A percentile compares a stretch with the other conserved stretches of the same genome.
Evolutionary conservation across 2,888 invertebrate species (phyloP).

Genomic region (Siphonodentalium dalli): DNA sequence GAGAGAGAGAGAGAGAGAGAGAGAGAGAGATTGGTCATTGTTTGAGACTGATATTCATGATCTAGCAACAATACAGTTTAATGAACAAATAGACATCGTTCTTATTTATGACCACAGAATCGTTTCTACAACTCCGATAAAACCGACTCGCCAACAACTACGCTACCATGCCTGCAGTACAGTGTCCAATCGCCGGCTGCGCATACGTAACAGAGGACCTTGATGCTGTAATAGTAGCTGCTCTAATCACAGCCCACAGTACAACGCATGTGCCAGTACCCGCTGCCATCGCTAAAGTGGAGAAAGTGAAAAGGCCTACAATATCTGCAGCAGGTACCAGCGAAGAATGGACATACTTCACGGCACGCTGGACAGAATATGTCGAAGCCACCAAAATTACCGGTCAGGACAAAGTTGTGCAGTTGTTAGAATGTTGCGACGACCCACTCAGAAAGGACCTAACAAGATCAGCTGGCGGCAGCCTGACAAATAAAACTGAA

Average conservation of each 20-base stretch:
- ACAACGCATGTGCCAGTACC: neutral
- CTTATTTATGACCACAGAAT: constrained; percentile 23
- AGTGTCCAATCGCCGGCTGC: constrained; percentile 24
- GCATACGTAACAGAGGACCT: constrained; percentile 25
- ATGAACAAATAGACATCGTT: too few relatives aligned
- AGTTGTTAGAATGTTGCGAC: constrained; percentile 34
- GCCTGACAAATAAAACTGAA: constrained; percentile 17
- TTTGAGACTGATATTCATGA: too few relatives aligned
- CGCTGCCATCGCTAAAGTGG: constrained; percentile 15
- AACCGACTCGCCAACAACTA: too few relatives aligned
- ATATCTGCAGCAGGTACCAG: constrained; percentile 15
- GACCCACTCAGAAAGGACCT: constrained; percentile 30
- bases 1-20: too few relatives aligned
- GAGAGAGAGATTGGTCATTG: too few relatives aligned
- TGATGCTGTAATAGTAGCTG: constrained; percentile 25
- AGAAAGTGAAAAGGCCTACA: constrained; percentile 22
- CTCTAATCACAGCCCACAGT: constrained; percentile 23
- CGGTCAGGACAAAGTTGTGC: constrained; percentile 26
- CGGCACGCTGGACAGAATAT: constrained; percentile 31
- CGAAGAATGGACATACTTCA: constrained; percentile 26
- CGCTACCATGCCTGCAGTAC: constrained; percentile 12
- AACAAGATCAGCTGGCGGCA: constrained; percentile 25
- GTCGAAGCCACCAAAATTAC: constrained; percentile 28
- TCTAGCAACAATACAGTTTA: too few relatives aligned
- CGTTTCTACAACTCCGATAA: neutral